phyloP scores from a whole-genome alignment of 2,888 invertebrate species.

The Frankliniella intonsa region DNA sequence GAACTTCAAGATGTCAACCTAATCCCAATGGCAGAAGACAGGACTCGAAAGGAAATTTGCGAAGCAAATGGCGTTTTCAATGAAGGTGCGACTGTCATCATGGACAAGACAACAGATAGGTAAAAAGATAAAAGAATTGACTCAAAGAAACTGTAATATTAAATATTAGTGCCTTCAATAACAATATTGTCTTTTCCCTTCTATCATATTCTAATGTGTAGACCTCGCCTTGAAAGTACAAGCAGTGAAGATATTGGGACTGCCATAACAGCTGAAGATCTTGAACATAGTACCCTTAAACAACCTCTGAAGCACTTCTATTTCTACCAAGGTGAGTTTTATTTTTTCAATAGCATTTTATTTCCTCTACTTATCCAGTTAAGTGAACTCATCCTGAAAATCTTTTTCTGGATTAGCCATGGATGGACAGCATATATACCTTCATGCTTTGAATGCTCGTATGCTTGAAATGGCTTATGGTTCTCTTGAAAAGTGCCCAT shows the following conservation, averaged over 20 bases:
- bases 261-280: slow-evolving; percentile 43
- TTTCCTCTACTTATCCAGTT: slow-evolving; percentile 30
- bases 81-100: no score
- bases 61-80: no score
- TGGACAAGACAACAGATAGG: no score
- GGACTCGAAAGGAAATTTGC: no score
- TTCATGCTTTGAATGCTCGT: slow-evolving; percentile 84
- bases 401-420: slow-evolving; percentile 59
- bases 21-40: no score
- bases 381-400: slow-evolving; percentile 31
- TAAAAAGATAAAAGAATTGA: no score
- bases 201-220: background rate
- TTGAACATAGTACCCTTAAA: slow-evolving; percentile 42
- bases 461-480: slow-evolving; percentile 86
- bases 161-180: no score
- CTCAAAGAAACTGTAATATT: no score
- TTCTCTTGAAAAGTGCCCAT: slow-evolving; percentile 71
- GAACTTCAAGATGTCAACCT: no score
- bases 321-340: slow-evolving; percentile 70
- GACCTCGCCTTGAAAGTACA: slow-evolving; percentile 41
- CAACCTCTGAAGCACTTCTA: slow-evolving; percentile 59
- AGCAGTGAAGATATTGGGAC: slow-evolving; percentile 40
- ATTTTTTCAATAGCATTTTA: slow-evolving; percentile 14
- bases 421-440: slow-evolving; percentile 88
- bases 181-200: no score